Evolutionary conservation across 2,797 vertebrate species (phyloP).

Genomic region (Fratercula arctica): DNA sequence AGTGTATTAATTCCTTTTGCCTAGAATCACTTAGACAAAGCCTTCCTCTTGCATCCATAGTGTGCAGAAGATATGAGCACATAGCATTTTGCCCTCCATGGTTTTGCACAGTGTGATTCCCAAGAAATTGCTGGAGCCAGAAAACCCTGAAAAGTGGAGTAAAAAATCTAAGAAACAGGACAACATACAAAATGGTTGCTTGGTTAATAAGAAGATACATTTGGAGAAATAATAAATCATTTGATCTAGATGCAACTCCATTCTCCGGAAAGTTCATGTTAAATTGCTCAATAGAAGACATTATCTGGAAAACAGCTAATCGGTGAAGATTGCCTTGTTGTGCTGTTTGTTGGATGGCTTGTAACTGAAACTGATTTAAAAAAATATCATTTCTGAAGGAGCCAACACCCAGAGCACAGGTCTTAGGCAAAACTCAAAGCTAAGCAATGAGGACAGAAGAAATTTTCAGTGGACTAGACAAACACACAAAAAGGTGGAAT

Average conservation of each 20-base stretch:
- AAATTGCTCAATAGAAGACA: slow-evolving; percentile 34
- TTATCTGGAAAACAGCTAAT: slow-evolving; percentile 21
- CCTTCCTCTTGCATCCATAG: background rate
- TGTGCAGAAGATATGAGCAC: background rate
- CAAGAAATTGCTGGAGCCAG: background rate
- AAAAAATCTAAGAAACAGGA: background rate
- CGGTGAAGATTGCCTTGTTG: background rate
- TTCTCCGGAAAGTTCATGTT: slow-evolving; percentile 31
- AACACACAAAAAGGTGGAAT: background rate
- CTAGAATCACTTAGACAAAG: background rate
- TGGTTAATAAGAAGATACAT: background rate
- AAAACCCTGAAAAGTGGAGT: background rate
- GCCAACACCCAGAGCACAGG: background rate
- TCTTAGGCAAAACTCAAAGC: background rate
- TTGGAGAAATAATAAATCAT: background rate
- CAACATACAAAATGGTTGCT: background rate
- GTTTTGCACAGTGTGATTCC: background rate
- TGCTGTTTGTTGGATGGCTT: background rate
- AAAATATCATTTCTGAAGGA: background rate
- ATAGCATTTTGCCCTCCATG: background rate
- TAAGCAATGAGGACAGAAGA: background rate
- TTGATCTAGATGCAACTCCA: background rate
- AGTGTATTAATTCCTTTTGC: background rate
- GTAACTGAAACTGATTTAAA: background rate
- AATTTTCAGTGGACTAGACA: background rate